Conservation (phyloP, 2,888 invertebrate genomes). For the Nomada lathburiana region DNA sequence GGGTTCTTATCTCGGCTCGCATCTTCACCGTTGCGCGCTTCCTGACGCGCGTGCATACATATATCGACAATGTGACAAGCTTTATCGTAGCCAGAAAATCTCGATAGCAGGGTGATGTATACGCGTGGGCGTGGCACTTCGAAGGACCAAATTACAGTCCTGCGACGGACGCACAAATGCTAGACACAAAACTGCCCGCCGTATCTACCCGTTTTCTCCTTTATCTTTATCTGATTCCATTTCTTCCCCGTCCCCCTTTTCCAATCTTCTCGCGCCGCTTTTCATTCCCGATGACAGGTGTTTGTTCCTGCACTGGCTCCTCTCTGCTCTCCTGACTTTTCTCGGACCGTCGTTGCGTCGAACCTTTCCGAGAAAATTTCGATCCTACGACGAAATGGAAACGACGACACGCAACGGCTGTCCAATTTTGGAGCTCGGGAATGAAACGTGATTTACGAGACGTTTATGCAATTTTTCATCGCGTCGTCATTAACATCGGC, state of each 20-base stretch:
- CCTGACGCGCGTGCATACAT: conserved; percentile 47
- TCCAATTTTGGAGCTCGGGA: neutral
- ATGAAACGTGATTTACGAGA: conserved; percentile 64
- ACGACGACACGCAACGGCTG: neutral
- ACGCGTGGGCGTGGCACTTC: conserved; percentile 75
- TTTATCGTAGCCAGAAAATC: conserved; percentile 67
- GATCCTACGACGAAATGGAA: neutral
- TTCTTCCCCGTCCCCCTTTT: conserved; percentile 5
- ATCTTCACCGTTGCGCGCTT: conserved; percentile 69
- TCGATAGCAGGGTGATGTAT: conserved; percentile 75
- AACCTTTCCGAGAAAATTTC: conserved; percentile 8
- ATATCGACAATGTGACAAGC: conserved; percentile 78
- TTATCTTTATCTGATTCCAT: conserved; percentile 10
- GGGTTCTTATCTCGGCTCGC: conserved; percentile 62
- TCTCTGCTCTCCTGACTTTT: neutral
- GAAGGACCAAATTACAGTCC: conserved; percentile 75
- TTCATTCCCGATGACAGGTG: conserved; percentile 77
- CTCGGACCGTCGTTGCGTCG: neutral
- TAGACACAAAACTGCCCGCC: conserved; percentile 34
- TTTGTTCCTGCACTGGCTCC: conserved; percentile 66
- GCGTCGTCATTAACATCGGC: conserved; percentile 29
- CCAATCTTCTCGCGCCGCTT: conserved; percentile 49
- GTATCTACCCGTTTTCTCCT: conserved; percentile 25
- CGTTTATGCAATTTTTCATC: conserved; percentile 45
- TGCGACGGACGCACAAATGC: conserved; percentile 57